Base-by-base conservation (phyloP, 2,113 vertebrate genomes). In the Nanorana parkeri region DNA sequence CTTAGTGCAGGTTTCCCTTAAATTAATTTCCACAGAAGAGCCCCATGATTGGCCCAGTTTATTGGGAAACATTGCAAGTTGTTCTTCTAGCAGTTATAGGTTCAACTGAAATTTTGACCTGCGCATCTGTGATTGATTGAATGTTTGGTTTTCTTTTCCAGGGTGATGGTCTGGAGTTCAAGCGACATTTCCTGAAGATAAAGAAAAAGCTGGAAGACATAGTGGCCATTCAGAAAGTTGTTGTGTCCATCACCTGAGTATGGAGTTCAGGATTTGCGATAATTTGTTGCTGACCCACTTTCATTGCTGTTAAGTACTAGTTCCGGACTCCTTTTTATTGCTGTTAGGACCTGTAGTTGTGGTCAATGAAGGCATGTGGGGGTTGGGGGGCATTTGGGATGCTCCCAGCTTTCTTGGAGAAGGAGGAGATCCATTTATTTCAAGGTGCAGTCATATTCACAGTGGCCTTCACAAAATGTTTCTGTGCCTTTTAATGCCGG, bases 91-190 rank as follows among this genome's bases (percentile, higher is more conserved):
- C 8, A 11, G 8, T 4, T 4, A 47, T 13, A 47, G 13, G 41
- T 13, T 47, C 10, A 47, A 47, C 6, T 13, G 41, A 13, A 13
- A 13, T 47, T 47, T 47, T 47, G 8, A 11, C 8, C 1, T 47
- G 2, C 2, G 41, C 41, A n/a, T n/a, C n/a, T 47, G 41, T 10
- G 6, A 1, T 15, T 11, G 1, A 47, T 1, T 47, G 1, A 47
- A 36, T 7, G 5, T 17, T 0, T 20, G 5, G 19, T 41, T 17
- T 69, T 55, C 55, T 82, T 5, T 77, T 86, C 20, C 84, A 99
- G 97, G 98, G 98, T 0, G 97, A 99, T 3, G 97, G 97, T 68
- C 90, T 99, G 86, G 97, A 99, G 90, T 99, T 99, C 86, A 99
- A 99, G 87, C 93, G 95, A 81, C 94, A 95, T 68, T 99, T 99